phyloP scores from a whole-genome alignment of 1,140 invertebrate species.

The Maconellicoccus hirsutus region DNA sequence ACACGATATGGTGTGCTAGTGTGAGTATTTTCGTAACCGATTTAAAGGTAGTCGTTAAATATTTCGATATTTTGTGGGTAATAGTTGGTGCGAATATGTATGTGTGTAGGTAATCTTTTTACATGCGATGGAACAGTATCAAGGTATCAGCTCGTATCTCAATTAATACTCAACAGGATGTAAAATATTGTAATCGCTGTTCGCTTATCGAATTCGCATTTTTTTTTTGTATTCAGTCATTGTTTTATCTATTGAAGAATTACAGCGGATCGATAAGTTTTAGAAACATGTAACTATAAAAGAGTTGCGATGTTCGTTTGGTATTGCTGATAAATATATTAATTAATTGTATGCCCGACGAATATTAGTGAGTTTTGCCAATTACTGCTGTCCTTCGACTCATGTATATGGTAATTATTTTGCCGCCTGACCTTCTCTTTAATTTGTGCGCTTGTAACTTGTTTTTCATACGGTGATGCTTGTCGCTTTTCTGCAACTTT shows the following conservation, averaged over 20 bases:
- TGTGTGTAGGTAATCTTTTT: too few species aligned
- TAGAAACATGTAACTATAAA: not conserved
- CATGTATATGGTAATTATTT: conserved; percentile 16
- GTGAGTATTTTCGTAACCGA: too few species aligned
- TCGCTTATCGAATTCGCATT: not conserved
- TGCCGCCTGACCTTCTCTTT: conserved; percentile 16
- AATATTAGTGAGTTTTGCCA: conserved; percentile 17
- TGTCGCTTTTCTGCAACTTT: not conserved
- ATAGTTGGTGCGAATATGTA: too few species aligned
- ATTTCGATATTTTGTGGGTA: too few species aligned
- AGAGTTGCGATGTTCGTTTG: not conserved
- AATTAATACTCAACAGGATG: not conserved
- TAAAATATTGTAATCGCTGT: not conserved
- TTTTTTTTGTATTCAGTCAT: not conserved
- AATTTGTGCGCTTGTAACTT: conserved; percentile 18
- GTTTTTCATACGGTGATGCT: conserved; percentile 6
- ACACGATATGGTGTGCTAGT: too few species aligned
- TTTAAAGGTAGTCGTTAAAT: too few species aligned
- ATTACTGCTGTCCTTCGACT: conserved; percentile 16
- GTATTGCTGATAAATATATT: not conserved
- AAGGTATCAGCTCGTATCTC: too few species aligned
- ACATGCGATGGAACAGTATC: too few species aligned
- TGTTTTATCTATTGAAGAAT: not conserved
- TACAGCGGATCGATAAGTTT: not conserved
- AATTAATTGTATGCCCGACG: conserved; percentile 11